These are phyloP conservation scores for Trachelipus rathkii DNA, from an alignment of 1,140 invertebrate genomes.

Conservation along the genomic window DNA sequence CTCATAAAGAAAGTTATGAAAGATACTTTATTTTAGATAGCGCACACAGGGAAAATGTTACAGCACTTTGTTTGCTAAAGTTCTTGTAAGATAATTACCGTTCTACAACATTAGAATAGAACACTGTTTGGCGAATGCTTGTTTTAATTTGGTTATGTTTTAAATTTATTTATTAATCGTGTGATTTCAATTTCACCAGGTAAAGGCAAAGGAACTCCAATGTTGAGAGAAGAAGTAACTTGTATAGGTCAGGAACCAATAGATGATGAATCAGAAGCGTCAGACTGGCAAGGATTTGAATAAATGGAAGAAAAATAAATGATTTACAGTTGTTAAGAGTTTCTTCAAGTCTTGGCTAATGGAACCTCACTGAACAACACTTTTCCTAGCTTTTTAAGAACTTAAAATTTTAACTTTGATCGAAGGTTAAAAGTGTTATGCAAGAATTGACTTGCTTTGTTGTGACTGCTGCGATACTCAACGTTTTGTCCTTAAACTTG, in stretches of 20 bases:
- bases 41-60: neutral
- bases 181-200: constrained; percentile 1
- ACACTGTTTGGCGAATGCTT: too few species aligned
- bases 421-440: too few species aligned
- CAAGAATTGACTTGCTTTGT: too few species aligned
- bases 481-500: too few species aligned
- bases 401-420: too few species aligned
- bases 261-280: constrained; percentile 23
- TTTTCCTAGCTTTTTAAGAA: too few species aligned
- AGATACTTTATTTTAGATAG: constrained; percentile 15
- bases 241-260: constrained; percentile 5
- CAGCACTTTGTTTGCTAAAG: constrained; percentile 11
- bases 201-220: constrained; percentile 24
- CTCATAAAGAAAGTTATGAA: constrained; percentile 24
- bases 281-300: constrained; percentile 29
- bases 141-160: neutral
- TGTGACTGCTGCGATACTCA: too few species aligned
- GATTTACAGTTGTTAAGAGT: too few species aligned
- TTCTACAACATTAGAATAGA: too few species aligned
- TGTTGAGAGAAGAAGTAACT: constrained; percentile 18
- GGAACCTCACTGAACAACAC: too few species aligned
- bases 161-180: neutral
- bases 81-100: neutral
- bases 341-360: too few species aligned
- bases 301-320: too few species aligned